phyloP scores from a whole-genome alignment of 2,888 invertebrate genomes.

The Watsonalla binaria region DNA sequence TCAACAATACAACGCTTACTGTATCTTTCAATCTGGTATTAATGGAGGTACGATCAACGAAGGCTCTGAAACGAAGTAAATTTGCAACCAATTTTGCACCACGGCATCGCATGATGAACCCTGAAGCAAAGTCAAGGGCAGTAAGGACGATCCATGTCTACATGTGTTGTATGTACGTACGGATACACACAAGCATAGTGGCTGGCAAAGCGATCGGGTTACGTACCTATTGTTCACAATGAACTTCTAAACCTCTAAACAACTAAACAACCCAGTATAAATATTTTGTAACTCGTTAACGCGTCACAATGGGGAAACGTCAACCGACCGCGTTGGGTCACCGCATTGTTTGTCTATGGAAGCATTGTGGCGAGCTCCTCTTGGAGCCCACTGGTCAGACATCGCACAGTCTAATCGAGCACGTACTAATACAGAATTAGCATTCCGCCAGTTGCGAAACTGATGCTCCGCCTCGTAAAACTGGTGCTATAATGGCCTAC shows the following conservation, averaged over 20 bases:
- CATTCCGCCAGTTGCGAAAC: conserved; percentile 26
- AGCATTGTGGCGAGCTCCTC: conserved; percentile 5
- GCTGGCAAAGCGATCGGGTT: conserved; percentile 1
- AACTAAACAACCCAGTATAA: conserved; percentile 37
- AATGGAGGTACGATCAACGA: too few relatives aligned
- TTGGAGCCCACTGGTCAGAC: neutral
- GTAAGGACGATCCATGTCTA: neutral
- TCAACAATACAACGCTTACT: too few relatives aligned
- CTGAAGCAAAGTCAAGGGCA: neutral
- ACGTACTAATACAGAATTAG: conserved; percentile 15
- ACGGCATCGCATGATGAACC: too few relatives aligned
- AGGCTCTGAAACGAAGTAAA: too few relatives aligned
- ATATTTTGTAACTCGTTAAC: conserved; percentile 48
- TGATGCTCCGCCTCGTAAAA: conserved; percentile 16
- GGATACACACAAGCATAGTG: neutral
- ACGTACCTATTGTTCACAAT: conserved; percentile 11
- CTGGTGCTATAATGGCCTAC: conserved; percentile 31
- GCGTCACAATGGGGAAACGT: conserved; percentile 44
- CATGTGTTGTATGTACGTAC: neutral
- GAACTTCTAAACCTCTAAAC: conserved; percentile 19
- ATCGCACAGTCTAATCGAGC: neutral
- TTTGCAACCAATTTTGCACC: too few relatives aligned
- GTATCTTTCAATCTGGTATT: too few relatives aligned
- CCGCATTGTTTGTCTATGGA: conserved; percentile 39
- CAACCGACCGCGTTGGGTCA: conserved; percentile 38